Conservation (phyloP, 1,140 invertebrate genomes). For the Phenacoccus solenopsis region DNA sequence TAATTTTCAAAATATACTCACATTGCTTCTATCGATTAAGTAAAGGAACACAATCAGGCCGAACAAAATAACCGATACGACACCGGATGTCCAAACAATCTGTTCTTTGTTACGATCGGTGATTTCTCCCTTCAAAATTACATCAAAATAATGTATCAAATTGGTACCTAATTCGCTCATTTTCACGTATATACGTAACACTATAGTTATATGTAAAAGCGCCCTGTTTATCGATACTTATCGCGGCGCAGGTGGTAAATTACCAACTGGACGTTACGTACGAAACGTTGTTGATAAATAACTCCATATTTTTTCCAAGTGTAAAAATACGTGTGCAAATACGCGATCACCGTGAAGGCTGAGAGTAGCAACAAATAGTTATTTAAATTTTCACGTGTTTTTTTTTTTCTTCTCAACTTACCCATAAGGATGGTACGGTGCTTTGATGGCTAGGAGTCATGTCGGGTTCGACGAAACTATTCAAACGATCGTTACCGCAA, state of each 20-base stretch:
- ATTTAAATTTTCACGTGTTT: not conserved
- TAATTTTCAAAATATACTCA: too few species aligned
- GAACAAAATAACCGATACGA: too few species aligned
- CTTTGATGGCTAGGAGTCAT: not conserved
- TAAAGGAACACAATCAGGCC: too few species aligned
- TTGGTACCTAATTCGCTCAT: too few species aligned
- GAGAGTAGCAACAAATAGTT: too few species aligned
- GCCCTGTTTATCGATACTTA: not conserved
- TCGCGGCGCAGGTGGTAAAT: not conserved
- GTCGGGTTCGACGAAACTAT: not conserved
- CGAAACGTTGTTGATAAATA: not conserved
- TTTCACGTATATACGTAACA: too few species aligned
- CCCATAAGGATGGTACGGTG: not conserved
- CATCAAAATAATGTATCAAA: not conserved
- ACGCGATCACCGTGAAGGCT: too few species aligned
- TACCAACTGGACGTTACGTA: not conserved
- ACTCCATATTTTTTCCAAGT: not conserved
- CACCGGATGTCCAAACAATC: not conserved
- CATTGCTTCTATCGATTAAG: too few species aligned
- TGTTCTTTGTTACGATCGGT: not conserved
- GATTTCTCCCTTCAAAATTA: not conserved
- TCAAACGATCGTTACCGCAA: not conserved
- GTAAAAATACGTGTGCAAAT: not conserved
- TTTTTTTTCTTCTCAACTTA: not conserved
- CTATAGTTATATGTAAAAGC: too few species aligned